A percentile compares a stretch with the other conserved stretches of the same genome.
phyloP scores from a whole-genome alignment of 1,140 invertebrate species.

The Drosophila navojoa region DNA sequence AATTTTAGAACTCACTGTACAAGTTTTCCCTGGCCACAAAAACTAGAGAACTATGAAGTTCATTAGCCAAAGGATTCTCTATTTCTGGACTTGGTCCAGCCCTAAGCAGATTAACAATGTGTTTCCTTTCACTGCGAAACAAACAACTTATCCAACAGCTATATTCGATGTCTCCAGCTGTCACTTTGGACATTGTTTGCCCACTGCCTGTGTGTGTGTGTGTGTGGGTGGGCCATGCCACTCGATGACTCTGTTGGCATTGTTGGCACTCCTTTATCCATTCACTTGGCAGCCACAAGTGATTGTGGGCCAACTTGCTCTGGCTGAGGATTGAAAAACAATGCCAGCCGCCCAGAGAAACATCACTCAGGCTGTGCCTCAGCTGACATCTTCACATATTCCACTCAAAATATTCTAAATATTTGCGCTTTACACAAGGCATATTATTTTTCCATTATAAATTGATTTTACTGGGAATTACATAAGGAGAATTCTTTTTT shows the following conservation, averaged over 20 bases:
- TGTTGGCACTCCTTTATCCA: constrained; percentile 36
- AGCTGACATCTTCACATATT: not conserved
- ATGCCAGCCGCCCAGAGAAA: not conserved
- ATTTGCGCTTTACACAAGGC: too few species aligned
- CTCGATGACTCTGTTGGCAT: constrained; percentile 29
- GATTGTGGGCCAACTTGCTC: constrained; percentile 13
- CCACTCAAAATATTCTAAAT: too few species aligned
- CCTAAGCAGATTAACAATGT: not conserved
- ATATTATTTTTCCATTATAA: too few species aligned
- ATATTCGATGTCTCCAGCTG: not conserved
- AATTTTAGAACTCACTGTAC: not conserved
- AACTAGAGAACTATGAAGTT: not conserved
- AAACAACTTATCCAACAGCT: not conserved
- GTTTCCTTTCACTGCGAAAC: not conserved
- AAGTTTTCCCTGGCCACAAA: not conserved
- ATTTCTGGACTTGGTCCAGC: not conserved
- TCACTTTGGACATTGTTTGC: constrained; percentile 18
- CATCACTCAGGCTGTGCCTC: not conserved
- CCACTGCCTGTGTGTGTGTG: constrained; percentile 17
- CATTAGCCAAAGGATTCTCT: not conserved
- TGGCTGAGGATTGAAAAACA: constrained; percentile 36
- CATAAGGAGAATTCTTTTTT: not conserved
- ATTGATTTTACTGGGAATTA: too few species aligned
- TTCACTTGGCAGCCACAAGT: constrained; percentile 30
- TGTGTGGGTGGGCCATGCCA: constrained; percentile 14